phyloP scores from a whole-genome alignment of 2,888 invertebrate genomes.

The Clunio marinus region DNA sequence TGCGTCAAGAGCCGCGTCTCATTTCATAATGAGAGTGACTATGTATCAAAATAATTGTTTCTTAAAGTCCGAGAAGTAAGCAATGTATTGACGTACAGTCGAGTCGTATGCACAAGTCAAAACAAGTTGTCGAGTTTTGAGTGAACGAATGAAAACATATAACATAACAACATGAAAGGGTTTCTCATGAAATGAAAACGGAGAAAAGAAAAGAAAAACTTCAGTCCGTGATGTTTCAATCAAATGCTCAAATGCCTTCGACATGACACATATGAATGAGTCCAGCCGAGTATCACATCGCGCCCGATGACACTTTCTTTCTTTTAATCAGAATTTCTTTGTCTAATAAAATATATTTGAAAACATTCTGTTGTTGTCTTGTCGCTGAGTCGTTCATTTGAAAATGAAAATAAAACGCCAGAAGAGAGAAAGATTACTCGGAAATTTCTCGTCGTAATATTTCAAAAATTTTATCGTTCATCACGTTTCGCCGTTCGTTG shows the following conservation, averaged over 20 bases:
- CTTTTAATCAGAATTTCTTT: slow-evolving; percentile 15
- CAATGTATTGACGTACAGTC: no score
- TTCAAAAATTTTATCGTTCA: slow-evolving; percentile 32
- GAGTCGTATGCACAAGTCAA: slow-evolving; percentile 19
- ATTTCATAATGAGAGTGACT: slow-evolving; percentile 28
- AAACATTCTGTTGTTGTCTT: not conserved
- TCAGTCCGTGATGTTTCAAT: slow-evolving; percentile 35
- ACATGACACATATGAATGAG: slow-evolving; percentile 22
- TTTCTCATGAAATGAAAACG: slow-evolving; percentile 14
- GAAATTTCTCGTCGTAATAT: not conserved
- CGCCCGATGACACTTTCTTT: slow-evolving; percentile 17
- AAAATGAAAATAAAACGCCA: slow-evolving; percentile 3
- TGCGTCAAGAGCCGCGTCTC: slow-evolving; percentile 7
- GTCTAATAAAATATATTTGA: not conserved
- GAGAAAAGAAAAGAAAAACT: slow-evolving; percentile 20
- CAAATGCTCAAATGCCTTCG: slow-evolving; percentile 28
- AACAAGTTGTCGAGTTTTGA: slow-evolving; percentile 34
- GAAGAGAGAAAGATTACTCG: slow-evolving; percentile 6
- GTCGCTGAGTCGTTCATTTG: not conserved
- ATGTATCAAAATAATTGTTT: slow-evolving; percentile 15
- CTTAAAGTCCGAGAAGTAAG: not conserved
- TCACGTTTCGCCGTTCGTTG: slow-evolving; percentile 30
- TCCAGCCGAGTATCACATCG: not conserved
- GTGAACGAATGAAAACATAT: slow-evolving; percentile 1
- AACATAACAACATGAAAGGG: not conserved